Percentiles rank a stretch among this genome's conserved stretches.
These are phyloP conservation scores for Linnaemya tessellans DNA, from an alignment of 2,888 invertebrate species.

Conservation along the genomic window DNA sequence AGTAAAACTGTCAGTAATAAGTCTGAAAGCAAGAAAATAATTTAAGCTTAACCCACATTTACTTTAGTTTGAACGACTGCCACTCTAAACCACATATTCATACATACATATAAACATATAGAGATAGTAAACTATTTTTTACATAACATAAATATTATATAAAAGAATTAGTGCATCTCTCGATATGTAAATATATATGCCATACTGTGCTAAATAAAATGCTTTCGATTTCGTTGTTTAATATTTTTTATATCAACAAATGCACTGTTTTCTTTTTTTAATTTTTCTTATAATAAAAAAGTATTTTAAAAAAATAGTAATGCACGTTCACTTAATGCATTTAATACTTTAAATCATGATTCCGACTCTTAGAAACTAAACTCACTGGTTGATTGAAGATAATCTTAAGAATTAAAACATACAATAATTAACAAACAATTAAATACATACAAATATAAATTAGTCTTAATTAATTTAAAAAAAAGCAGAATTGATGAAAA, in stretches of 20 bases:
- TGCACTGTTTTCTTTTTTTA: constrained; percentile 21
- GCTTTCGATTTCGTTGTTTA: constrained; percentile 54
- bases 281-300: not conserved
- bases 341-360: constrained; percentile 39
- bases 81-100: not conserved
- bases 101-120: not conserved
- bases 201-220: constrained; percentile 33
- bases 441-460: constrained; percentile 2
- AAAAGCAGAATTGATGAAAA: constrained; percentile 8
- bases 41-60: too few species aligned
- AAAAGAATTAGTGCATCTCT: not conserved
- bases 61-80: not conserved
- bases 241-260: not conserved
- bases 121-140: not conserved
- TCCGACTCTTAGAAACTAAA: constrained; percentile 18
- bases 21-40: too few species aligned
- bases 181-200: not conserved
- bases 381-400: not conserved
- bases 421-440: constrained; percentile 49
- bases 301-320: not conserved
- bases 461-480: constrained; percentile 14
- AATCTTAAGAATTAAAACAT: constrained; percentile 45
- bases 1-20: too few species aligned
- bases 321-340: constrained; percentile 18
- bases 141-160: not conserved